Evolutionary conservation across 1,140 invertebrate genomes (phyloP), one percentile per base, ranked within the genome.

Genomic region (Drosophila jambulina): DNA sequence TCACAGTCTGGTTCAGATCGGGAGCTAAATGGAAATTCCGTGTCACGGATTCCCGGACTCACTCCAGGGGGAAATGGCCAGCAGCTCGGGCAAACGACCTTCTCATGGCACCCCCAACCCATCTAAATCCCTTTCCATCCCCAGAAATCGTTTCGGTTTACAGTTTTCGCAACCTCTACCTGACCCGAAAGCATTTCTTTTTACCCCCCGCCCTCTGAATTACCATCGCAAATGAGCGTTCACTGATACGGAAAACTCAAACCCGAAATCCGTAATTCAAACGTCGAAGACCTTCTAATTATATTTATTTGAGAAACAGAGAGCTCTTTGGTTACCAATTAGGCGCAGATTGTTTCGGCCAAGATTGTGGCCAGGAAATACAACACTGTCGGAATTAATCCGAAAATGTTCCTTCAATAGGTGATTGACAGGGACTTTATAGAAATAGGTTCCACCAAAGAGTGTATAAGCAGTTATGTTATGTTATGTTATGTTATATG

Each of bases 261-360:
- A 36, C 17, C 42, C 25, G 2, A 63, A 49, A 61, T 49, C 51
- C 29, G 46, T 64, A 68, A 77, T 45, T 85, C 40, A 49, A 80
- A 58, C 48, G 49, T 46, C 21, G 29, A 68, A 78, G 56, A 46
- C 51, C 59, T 43, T 59, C 42, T 65, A 58, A 70, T 80, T 76
- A 68, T 76, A 61, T 62, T 58, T 63, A 56, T 53, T 75, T 60
- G 45, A 53, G 59, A 54, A 60, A 25, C 45, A 36, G 19, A 5
- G 25, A 62, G 78, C 75, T 82, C 71, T 88, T 78, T 49, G 80
- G 71, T 75, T 87, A 78, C 85, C 80, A 88, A 87, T 87, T 87
- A 88, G 69, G 34, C 7, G 12, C 23, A 72, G 71, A 74, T 67
- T 67, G 76, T 78, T 23, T 23, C 23, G 42, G 27, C 51, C 60